Percentiles rank a stretch among this genome's conserved stretches.
Conservation (phyloP, 2,888 invertebrate genomes). For the Cephus rjabovi region DNA sequence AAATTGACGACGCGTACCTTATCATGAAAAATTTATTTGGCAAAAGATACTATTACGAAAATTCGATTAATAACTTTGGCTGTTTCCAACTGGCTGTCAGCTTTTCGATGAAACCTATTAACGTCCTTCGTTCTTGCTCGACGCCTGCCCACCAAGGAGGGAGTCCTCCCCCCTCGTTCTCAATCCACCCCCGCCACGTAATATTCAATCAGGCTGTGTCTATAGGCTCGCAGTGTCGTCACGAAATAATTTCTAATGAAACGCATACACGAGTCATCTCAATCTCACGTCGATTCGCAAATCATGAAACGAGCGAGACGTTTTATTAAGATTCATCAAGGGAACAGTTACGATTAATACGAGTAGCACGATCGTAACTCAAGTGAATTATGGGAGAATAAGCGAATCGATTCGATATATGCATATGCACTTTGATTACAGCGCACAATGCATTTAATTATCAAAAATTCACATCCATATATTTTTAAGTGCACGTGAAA, state of each 20-base stretch:
- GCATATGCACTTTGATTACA: too few relatives aligned
- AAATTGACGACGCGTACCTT: too few relatives aligned
- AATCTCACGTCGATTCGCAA: neutral
- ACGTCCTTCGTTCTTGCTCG: conserved; percentile 5
- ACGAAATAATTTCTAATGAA: conserved; percentile 5
- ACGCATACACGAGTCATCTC: conserved; percentile 9
- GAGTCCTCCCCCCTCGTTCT: neutral
- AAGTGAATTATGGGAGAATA: too few relatives aligned
- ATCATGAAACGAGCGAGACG: neutral
- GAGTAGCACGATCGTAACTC: too few relatives aligned
- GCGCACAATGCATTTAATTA: too few relatives aligned
- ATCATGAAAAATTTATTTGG: too few relatives aligned
- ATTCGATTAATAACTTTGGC: conserved; percentile 6
- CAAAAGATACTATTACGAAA: too few relatives aligned
- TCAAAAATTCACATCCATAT: too few relatives aligned
- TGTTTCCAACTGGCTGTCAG: conserved; percentile 10
- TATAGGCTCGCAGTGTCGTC: conserved; percentile 13
- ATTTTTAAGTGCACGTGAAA: too few relatives aligned
- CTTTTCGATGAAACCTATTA: conserved; percentile 17
- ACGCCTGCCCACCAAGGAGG: neutral
- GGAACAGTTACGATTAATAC: neutral
- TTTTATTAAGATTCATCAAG: neutral
- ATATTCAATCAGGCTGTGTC: conserved; percentile 23
- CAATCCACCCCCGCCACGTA: conserved; percentile 15
- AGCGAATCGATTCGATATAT: too few relatives aligned